Evolutionary conservation across 2,888 invertebrate species (phyloP), one percentile per base, ranked within the genome.

Genomic region (Protodeltote pygarga): DNA sequence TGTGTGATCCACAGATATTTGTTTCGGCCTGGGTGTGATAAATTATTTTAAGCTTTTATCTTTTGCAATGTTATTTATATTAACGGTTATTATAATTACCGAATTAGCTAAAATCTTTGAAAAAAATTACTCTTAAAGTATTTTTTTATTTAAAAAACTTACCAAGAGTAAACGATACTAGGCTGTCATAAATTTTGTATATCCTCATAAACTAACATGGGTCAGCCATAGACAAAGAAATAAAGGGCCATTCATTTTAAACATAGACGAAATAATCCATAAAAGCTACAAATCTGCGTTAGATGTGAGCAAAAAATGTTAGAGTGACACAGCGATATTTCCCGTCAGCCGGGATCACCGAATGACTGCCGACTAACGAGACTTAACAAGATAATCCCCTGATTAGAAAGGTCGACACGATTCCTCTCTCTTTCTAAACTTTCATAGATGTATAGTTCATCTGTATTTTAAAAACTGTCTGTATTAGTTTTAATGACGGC

Each of bases 321-420:
- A 51, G 45, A 58, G 58, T 67, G 75, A 71, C 72, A 66, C 34
- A 67, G 51, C 64, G 47, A 46, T 44, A 44, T 59, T 16, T 42
- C 52, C 20, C 29, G 45, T 38, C 50, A 28, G 47, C 33, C 37
- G 52, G 72, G 57, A 61, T 64, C 63, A 54, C 44, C 50, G 50
- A 53, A 49, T 59, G 65, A 65, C 70, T 65, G 57, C 50, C 71
- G 65, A 60, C 75, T 73, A 72, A 76, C 73, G 68, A 73, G 74
- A 71, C 73, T 74, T 77, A 79, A 72, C 74, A 70, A 75, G 80
- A 80, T 83, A 79, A 83, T 80, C 82, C 77, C 67, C 62, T 72
- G 83, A 83, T 83, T 83, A 83, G 74, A 64, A 68, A 71, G 79
- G 75, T 68, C 70, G 71, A 70, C 73, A 67, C 66, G 68, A 66